These are phyloP conservation scores for Ormia ochracea DNA, from an alignment of 2,888 invertebrate species.

Conservation along the genomic window DNA sequence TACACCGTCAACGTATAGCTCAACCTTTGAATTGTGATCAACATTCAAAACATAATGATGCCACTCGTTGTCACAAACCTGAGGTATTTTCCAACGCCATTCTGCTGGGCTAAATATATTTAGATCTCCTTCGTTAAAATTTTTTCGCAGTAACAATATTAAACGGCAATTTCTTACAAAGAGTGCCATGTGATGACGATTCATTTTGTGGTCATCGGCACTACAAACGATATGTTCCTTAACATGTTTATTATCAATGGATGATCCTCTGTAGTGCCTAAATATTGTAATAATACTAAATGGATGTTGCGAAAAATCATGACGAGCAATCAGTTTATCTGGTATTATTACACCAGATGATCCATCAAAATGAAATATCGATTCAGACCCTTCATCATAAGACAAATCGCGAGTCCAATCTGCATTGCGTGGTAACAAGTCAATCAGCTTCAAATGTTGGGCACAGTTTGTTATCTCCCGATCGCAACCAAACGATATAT, in stretches of 20 bases:
- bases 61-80: conserved; percentile 98
- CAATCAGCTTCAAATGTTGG: conserved; percentile 67
- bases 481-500: conserved; percentile 97
- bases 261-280: conserved; percentile 88
- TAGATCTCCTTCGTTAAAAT: conserved; percentile 93
- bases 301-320: conserved; percentile 82
- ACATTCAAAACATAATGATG: conserved; percentile 98
- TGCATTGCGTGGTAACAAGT: conserved; percentile 78
- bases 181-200: conserved; percentile 98
- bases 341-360: conserved; percentile 92
- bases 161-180: conserved; percentile 98
- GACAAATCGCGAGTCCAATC: conserved; percentile 90
- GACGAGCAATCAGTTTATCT: conserved; percentile 83
- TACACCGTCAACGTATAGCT: conserved; percentile 91
- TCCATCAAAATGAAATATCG: conserved; percentile 97
- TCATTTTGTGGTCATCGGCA: conserved; percentile 99
- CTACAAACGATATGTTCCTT: conserved; percentile 98
- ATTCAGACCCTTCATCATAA: conserved; percentile 91
- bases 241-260: conserved; percentile 87
- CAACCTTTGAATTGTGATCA: conserved; percentile 86
- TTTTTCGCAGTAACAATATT: conserved; percentile 91
- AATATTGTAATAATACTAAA: conserved; percentile 97
- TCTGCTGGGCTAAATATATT: conserved; percentile 98
- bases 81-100: conserved; percentile 98
- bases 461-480: conserved; percentile 81